Base-by-base conservation (phyloP, 1,140 invertebrate species). In the Xylocopa sonorina region DNA sequence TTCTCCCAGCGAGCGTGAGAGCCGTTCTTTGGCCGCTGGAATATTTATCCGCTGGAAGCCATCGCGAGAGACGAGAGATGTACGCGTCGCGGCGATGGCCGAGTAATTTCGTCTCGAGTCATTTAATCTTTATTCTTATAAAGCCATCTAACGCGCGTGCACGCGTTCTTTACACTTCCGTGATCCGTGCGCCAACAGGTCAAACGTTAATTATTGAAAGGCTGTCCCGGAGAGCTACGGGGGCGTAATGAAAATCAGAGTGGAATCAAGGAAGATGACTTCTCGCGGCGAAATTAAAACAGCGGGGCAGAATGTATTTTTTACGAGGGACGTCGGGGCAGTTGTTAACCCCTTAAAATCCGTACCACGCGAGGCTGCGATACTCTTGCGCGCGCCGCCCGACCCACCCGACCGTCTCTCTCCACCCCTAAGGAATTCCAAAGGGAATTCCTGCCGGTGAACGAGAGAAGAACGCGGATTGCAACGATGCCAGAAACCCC, bases 121-220 rank as follows among this genome's bases (percentile, higher is more conserved):
- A n/a, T 48, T 72, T 60, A 24, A 72, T 58, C 53, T 72, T 72
- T 71, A 48, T 72, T 43, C 53, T 21, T 21, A 51, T 51, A 67
- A 12, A 14, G 1, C 5, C n/a, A 38, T 1, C 29, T 5, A 1
- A 3, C 16, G 21, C 10, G 27, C 1, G 9, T 58, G 0, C 16
- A 29, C 64, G 6, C 9, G 68, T 46, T 43, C 53, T 51, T 71
- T 29, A 55, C 43, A 46, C 24, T 32, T 32, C 2, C 38, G 48
- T 32, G 27, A 72, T 46, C 16, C 27, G 21, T 57, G 38, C 16
- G 4, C 53, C 21, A 32, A 46, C 41, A 48, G 69, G 53, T 60
- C 55, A 48, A 48, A 21, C 38, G 55, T 72, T 46, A 29, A 60
- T 72, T 72, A 72, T 58, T 34, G 41, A 29, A 3, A 46, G 38